phyloP scores from a whole-genome alignment of 2,888 invertebrate genomes.

The Nemurella pictetii region DNA sequence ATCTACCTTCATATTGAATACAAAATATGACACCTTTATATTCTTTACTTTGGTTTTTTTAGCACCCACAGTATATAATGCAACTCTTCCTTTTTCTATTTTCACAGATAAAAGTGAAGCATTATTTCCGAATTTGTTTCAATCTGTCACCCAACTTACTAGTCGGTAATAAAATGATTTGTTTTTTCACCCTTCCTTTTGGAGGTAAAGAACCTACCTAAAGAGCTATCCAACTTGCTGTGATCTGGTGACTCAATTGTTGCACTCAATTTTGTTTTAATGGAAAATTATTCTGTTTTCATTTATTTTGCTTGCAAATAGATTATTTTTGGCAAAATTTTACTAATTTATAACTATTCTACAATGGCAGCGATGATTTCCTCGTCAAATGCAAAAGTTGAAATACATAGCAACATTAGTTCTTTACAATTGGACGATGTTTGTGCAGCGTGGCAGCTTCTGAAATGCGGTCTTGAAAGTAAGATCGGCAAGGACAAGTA shows the following conservation, averaged over 20 bases:
- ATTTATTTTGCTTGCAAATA: not conserved
- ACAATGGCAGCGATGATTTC: not conserved
- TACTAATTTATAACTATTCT: not conserved
- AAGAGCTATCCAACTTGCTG: not conserved
- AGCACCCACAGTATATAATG: too few species aligned
- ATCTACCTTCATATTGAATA: too few species aligned
- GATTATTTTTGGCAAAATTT: constrained; percentile 3
- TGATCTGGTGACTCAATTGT: not conserved
- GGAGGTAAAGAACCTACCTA: too few species aligned
- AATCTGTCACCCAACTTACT: too few species aligned
- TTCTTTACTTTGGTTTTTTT: too few species aligned
- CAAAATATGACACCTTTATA: too few species aligned
- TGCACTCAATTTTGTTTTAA: not conserved
- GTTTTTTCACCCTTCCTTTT: too few species aligned
- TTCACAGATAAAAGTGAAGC: too few species aligned
- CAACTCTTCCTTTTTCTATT: too few species aligned
- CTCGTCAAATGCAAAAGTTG: not conserved
- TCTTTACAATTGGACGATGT: constrained; percentile 16
- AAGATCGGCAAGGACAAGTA: constrained; percentile 15
- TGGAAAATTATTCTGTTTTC: not conserved
- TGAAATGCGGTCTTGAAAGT: constrained; percentile 21
- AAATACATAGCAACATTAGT: constrained; percentile 19
- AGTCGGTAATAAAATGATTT: too few species aligned
- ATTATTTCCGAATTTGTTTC: too few species aligned
- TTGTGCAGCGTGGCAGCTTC: constrained; percentile 12